phyloP scores from a whole-genome alignment of 2,888 invertebrate genomes.

The Leptogaster cylindrica region DNA sequence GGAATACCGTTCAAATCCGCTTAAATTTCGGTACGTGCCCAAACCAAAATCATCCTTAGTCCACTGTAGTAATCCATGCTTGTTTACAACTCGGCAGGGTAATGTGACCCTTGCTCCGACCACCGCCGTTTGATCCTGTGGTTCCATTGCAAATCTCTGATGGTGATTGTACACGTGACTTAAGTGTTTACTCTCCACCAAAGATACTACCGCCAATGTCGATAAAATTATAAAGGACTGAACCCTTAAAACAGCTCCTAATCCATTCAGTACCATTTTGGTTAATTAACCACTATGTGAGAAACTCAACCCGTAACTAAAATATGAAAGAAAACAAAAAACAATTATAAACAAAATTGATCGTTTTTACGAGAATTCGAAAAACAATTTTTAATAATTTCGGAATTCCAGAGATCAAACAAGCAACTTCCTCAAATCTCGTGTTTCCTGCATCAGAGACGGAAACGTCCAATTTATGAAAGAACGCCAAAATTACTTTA shows the following conservation, averaged over 20 bases:
- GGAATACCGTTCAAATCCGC: slow-evolving; percentile 89
- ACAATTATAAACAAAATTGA: neutral
- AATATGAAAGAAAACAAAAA: neutral
- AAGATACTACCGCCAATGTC: neutral
- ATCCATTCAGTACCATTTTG: neutral
- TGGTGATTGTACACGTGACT: slow-evolving; percentile 54
- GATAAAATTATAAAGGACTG: neutral
- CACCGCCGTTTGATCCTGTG: slow-evolving; percentile 87
- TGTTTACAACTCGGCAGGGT: slow-evolving; percentile 87
- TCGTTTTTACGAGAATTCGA: too few species aligned
- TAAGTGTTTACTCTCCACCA: slow-evolving; percentile 11
- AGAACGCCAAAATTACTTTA: too few species aligned
- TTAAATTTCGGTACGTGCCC: slow-evolving; percentile 86
- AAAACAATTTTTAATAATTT: too few species aligned
- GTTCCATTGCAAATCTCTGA: slow-evolving; percentile 91
- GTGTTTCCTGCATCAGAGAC: too few species aligned
- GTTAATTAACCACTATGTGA: neutral
- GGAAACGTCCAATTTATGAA: too few species aligned
- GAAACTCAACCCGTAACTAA: neutral
- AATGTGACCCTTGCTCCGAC: slow-evolving; percentile 86
- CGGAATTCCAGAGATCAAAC: too few species aligned
- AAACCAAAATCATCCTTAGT: slow-evolving; percentile 96
- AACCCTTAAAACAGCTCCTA: neutral
- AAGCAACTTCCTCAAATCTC: too few species aligned
- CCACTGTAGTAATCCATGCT: slow-evolving; percentile 93